Evolutionary conservation across 1,140 invertebrate species (phyloP), one percentile per base, ranked within the genome.

Genomic region (Polypedilum pembai): DNA sequence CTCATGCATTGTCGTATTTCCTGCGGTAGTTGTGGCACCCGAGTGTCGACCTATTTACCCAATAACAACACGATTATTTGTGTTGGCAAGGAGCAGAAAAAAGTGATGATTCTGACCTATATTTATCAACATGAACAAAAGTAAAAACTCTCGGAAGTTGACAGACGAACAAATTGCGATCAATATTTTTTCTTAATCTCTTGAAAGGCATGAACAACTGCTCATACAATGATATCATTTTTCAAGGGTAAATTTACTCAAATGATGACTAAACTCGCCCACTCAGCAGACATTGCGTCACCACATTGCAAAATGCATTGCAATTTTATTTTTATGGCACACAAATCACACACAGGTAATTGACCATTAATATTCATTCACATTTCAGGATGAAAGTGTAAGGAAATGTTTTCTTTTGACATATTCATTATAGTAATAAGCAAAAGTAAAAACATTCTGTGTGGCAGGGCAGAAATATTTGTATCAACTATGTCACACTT

Each of bases 361-460:
- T 56, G 45, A 56, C 45, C 45, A 56, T 56, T 56, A 56, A 56
- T 56, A 56, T 56, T 56, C 45, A 56, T 56, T 56, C 12, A 56
- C 3, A 15, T 15, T 56, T 33, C 1, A 33, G 45, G 45, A n/a
- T 56, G 45, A 56, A 56, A 12, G 15, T n/a, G n/a, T 56, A 56
- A 56, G 4, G n/a, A 56, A 56, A 15, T 15, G 4, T n/a, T 56
- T 56, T 56, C 12, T 3, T 56, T 12, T 56, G 45, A 56, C 45
- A 7, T 45, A 15, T 45, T 45, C 41, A 45, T 45, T 45, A 45
- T 45, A n/a, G 45, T n/a, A n/a, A 15, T n/a, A n/a, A 12, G 45
- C 45, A 12, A 56, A 56, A 33, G 24, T 33, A 33, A 33, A 3
- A 33, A 33, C 24, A 33, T 33, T 33, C 24, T 33, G 24, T 33